Base-by-base conservation (phyloP, 2,888 invertebrate genomes). In the Coronaproctus castanopsis region DNA sequence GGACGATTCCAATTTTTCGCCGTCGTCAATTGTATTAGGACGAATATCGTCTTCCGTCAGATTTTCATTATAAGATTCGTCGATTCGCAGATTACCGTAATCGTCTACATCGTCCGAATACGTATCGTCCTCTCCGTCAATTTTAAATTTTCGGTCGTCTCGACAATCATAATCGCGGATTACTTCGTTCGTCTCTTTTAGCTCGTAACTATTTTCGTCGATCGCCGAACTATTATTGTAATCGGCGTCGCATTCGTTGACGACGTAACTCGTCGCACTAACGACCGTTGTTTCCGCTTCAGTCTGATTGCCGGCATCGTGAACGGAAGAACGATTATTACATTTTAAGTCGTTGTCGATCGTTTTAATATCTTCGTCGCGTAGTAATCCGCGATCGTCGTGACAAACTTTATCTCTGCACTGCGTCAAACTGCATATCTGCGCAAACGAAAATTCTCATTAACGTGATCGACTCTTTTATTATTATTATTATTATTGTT, bases 301-400 rank as follows among this genome's bases (percentile, higher is more conserved):
- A 8, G 59, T 59, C 22, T 59, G 59, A 36, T 59, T 59, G 3
- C 59, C 54, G 21, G 59, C 59, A 21, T 59, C 59, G 19, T 59
- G 59, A 1, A 59, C 59, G 2, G 55, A 55, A 22, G 56, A 56
- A 8, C 49, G n/a, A n/a, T n/a, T n/a, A n/a, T n/a, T n/a, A n/a
- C n/a, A n/a, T n/a, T n/a, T n/a, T n/a, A n/a, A n/a, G n/a, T n/a
- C 49, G 22, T 36, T 49, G 21, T 56, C 56, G n/a, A 56, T 22
- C 49, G 19, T 56, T 56, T 49, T 56, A 48, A 56, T 22, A 20
- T 19, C 23, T 50, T 49, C 21, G 52, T 53, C 36, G 21, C 54
- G 3, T 21, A 20, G 20, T 21, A 2, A 2, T 21, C 21, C 14
- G 21, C 21, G 54, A 10, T 54, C 3, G 3, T 18, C 21, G 2